Conservation (phyloP, 2,113 vertebrate species). For the Leucoraja erinaceus region DNA sequence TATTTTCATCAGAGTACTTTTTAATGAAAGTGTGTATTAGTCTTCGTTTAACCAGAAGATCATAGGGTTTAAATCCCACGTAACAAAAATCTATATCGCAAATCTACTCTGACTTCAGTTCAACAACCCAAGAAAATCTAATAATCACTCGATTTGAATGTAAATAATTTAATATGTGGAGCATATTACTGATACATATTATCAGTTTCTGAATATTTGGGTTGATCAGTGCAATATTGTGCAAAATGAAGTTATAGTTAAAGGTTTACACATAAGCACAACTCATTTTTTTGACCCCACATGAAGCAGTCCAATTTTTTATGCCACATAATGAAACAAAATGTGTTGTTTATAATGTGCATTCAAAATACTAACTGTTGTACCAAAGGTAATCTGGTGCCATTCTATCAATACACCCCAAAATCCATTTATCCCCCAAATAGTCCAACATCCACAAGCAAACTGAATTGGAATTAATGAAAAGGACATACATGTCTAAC, state of each 20-base stretch:
- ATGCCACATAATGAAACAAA: background rate
- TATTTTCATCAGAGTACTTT: background rate
- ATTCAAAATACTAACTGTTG: background rate
- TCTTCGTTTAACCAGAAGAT: background rate
- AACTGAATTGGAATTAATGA: background rate
- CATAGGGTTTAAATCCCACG: background rate
- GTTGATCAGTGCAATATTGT: background rate
- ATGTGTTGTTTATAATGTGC: background rate
- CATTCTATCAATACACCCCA: background rate
- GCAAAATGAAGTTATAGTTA: background rate
- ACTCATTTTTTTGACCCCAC: background rate
- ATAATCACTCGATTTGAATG: no score
- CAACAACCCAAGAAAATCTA: background rate
- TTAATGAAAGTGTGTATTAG: background rate
- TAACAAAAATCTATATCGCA: background rate
- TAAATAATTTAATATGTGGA: background rate
- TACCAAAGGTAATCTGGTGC: background rate
- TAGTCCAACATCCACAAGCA: background rate
- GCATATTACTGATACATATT: background rate
- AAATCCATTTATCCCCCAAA: background rate
- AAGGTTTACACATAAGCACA: background rate
- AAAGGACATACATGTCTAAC: background rate
- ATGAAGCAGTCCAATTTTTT: background rate
- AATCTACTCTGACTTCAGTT: background rate
- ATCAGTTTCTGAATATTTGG: background rate